Evolutionary conservation across 2,113 vertebrate genomes (phyloP).

Genomic region (Panthera uncia): DNA sequence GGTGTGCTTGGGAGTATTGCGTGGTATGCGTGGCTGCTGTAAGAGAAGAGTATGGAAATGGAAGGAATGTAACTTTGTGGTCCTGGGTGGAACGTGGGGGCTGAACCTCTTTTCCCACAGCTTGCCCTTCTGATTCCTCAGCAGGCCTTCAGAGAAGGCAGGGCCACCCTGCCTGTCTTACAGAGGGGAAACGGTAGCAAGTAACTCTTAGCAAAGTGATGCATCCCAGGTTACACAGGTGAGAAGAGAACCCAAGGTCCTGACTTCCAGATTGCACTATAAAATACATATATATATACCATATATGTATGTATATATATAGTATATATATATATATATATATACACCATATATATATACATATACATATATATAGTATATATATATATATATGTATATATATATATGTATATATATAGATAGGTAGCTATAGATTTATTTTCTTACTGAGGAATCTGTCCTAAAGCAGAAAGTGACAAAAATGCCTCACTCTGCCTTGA

Average conservation of each 20-base stretch:
- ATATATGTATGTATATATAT: too few relatives aligned
- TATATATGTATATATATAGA: too few relatives aligned
- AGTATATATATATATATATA: too few relatives aligned
- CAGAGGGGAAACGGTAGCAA: neutral
- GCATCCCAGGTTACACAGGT: neutral
- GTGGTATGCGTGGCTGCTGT: rapidly evolving
- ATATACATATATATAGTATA: too few relatives aligned
- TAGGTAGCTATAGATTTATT: neutral
- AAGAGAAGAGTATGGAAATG: neutral
- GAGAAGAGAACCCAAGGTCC: neutral
- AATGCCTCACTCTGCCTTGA: neutral
- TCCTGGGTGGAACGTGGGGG: neutral
- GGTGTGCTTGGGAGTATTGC: neutral
- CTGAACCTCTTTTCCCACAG: neutral
- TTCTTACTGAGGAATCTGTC: neutral
- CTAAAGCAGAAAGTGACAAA: neutral
- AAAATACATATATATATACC: too few relatives aligned
- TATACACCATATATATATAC: too few relatives aligned
- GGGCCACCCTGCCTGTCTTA: neutral
- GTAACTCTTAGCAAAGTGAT: neutral
- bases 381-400: too few relatives aligned
- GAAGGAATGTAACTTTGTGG: neutral
- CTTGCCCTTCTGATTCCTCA: neutral
- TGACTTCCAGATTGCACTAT: neutral
- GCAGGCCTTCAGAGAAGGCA: neutral